Evolutionary conservation across 35 echinoderm and acorn worm genomes (phyloP).

Genomic region (Heliocidaris erythrogramma): DNA sequence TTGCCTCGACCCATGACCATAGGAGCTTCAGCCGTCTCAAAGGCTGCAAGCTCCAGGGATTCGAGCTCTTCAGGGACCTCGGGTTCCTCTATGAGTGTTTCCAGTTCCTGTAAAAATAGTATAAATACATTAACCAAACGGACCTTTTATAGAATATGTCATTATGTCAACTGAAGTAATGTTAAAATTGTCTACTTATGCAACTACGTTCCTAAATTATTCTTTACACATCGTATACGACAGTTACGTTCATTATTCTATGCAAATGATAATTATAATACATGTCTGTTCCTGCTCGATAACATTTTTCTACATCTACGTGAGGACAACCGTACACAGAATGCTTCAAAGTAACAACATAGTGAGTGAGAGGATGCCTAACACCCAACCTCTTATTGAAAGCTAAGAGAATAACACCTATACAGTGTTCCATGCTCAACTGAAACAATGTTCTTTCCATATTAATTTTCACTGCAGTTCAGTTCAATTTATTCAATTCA

Average conservation of each 20-base stretch:
- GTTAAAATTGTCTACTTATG: not conserved
- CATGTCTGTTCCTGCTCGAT: not conserved
- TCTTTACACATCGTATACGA: no score
- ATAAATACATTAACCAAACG: not conserved
- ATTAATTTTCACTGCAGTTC: not conserved
- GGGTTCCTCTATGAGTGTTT: slow-evolving; percentile 23
- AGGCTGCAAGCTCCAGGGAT: not conserved
- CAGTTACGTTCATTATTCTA: no score
- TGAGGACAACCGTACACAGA: not conserved
- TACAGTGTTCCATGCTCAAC: no score
- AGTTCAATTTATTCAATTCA: not conserved
- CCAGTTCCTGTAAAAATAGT: slow-evolving; percentile 19
- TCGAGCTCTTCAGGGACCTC: slow-evolving; percentile 33
- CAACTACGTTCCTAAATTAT: not conserved
- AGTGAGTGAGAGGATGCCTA: not conserved
- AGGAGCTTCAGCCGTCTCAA: slow-evolving; percentile 18
- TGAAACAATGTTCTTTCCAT: no score
- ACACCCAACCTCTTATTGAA: not conserved
- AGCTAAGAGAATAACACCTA: not conserved
- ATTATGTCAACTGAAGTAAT: not conserved
- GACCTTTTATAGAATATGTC: not conserved
- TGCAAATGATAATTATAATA: not conserved
- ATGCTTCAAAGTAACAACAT: not conserved
- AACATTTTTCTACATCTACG: not conserved
- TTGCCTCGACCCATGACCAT: slow-evolving; percentile 7